Evolutionary conservation across 2,113 vertebrate genomes (phyloP).

Genomic region (Connochaetes taurinus): DNA sequence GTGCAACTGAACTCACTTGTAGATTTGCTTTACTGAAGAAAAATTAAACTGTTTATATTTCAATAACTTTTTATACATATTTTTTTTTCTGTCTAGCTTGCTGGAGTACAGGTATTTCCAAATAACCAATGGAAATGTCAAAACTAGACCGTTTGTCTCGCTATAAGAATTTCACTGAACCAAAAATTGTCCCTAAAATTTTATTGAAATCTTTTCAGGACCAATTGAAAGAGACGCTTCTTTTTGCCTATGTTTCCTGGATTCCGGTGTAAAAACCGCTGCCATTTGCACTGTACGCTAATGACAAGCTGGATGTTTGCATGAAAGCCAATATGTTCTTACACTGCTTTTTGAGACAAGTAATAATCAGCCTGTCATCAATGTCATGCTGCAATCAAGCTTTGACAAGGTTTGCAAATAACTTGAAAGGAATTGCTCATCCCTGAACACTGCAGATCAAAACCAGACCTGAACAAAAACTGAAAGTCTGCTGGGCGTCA

Average conservation of each 20-base stretch:
- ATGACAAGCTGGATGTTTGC: conserved; percentile 53
- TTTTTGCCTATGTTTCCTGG: neutral
- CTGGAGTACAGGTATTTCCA: neutral
- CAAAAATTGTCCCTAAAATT: neutral
- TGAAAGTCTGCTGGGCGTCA: conserved; percentile 47
- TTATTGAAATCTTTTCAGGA: neutral
- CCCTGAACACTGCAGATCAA: conserved; percentile 73
- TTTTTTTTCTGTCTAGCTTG: neutral
- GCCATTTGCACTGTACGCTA: conserved; percentile 39
- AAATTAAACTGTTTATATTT: neutral
- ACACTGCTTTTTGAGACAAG: conserved; percentile 68
- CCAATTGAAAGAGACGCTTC: conserved; percentile 7
- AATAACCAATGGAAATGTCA: neutral
- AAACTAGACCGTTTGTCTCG: neutral
- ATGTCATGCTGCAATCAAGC: conserved; percentile 73
- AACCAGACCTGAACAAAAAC: conserved; percentile 69
- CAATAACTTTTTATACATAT: neutral
- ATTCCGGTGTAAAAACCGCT: conserved; percentile 30
- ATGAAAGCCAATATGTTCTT: conserved; percentile 63
- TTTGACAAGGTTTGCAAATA: conserved; percentile 80
- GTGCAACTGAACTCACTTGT: neutral
- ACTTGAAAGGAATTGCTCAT: conserved; percentile 74
- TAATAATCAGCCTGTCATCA: conserved; percentile 71
- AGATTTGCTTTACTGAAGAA: neutral
- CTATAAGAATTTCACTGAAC: neutral